Conservation (phyloP, 2,797 vertebrate genomes). For the Enteromius mattozi region DNA sequence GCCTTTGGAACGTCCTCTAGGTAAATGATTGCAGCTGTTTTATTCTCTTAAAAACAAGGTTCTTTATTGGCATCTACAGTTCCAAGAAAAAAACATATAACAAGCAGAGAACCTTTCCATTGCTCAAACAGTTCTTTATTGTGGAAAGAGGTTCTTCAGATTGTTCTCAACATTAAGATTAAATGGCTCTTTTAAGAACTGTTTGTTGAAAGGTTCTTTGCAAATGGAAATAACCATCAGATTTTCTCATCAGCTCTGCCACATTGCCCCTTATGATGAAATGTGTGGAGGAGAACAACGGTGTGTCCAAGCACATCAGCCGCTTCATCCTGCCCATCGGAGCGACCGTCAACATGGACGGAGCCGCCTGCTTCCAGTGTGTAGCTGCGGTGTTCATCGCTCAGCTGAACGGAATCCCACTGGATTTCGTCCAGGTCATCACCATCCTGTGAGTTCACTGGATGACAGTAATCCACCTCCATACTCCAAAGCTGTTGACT, state of each 20-base stretch:
- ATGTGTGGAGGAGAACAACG: constrained; percentile 89
- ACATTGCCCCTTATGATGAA: constrained; percentile 92
- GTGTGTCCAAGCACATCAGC: constrained; percentile 88
- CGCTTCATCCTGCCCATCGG: constrained; percentile 92
- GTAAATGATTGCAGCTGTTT: constrained; percentile 64
- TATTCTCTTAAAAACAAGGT: background rate
- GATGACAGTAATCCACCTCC: background rate
- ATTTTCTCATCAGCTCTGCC: constrained; percentile 79
- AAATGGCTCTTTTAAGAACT: background rate
- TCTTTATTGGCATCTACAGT: background rate
- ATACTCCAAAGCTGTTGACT: background rate
- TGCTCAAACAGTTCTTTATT: background rate
- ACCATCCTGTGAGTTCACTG: constrained; percentile 86
- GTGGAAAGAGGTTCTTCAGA: background rate
- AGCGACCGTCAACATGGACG: constrained; percentile 93
- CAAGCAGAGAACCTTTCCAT: background rate
- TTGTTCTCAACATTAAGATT: background rate
- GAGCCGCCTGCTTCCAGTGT: constrained; percentile 90
- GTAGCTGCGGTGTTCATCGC: constrained; percentile 91
- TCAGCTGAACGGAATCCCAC: constrained; percentile 78
- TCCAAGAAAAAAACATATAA: background rate
- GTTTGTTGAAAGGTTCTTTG: background rate
- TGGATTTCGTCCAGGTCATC: constrained; percentile 88
- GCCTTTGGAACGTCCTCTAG: constrained; percentile 92
- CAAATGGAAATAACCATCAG: background rate